phyloP scores from a whole-genome alignment of 1,140 invertebrate genomes.

The Heliconius hermathena region DNA sequence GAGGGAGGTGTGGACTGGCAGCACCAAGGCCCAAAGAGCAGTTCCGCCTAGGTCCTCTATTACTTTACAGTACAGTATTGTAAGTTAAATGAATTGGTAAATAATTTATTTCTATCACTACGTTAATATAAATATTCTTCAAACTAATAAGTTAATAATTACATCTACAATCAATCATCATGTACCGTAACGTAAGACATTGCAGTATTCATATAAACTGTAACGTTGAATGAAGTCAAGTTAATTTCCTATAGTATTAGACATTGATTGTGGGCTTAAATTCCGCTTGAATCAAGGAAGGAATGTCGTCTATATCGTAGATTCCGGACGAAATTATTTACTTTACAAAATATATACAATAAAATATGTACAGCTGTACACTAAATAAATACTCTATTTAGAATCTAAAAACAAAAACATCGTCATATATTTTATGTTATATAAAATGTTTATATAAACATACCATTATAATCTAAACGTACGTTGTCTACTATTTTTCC shows the following conservation, averaged over 20 bases:
- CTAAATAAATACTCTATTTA: background rate
- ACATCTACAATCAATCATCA: background rate
- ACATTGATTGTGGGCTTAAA: too few species aligned
- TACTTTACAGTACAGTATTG: conserved; percentile 60
- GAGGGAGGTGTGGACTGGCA: conserved; percentile 90
- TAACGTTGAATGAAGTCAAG: background rate
- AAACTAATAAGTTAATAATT: too few species aligned
- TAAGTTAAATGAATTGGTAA: conserved; percentile 21
- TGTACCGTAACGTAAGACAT: background rate
- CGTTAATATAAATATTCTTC: too few species aligned
- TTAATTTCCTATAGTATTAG: background rate
- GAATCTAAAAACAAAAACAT: background rate
- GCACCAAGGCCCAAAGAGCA: conserved; percentile 88
- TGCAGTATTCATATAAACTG: background rate
- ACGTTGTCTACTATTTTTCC: background rate
- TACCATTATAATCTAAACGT: background rate
- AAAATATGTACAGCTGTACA: background rate
- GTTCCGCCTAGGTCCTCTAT: conserved; percentile 67
- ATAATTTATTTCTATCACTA: too few species aligned
- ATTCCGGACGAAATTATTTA: too few species aligned
- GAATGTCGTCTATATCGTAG: too few species aligned
- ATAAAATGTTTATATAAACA: background rate
- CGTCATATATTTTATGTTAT: background rate
- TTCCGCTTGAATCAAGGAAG: too few species aligned
- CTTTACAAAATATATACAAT: too few species aligned